Evolutionary conservation across 2,888 invertebrate genomes (phyloP).

Genomic region (Keiferia lycopersicella): DNA sequence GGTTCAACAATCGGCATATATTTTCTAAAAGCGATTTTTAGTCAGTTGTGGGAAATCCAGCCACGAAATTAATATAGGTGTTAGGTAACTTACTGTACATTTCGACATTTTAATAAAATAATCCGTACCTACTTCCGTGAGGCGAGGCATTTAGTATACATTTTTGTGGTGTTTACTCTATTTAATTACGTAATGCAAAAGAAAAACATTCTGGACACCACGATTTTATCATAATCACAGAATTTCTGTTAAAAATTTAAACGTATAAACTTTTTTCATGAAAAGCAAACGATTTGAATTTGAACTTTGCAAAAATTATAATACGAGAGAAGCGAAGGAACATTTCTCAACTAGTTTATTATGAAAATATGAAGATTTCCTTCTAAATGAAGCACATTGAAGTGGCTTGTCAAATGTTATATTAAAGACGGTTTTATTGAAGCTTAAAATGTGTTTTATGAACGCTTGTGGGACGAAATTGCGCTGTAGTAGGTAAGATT

Average conservation of each 20-base stretch:
- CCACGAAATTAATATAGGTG: too few relatives aligned
- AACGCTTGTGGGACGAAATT: neutral
- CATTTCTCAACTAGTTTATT: conserved; percentile 38
- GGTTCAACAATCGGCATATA: too few relatives aligned
- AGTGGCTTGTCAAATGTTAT: conserved; percentile 42
- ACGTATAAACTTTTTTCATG: neutral
- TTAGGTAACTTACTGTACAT: too few relatives aligned
- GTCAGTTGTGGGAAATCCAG: too few relatives aligned
- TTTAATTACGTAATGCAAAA: too few relatives aligned
- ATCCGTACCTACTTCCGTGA: too few relatives aligned
- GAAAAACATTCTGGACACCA: too few relatives aligned
- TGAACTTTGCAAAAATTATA: conserved; percentile 34
- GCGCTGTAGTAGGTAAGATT: neutral
- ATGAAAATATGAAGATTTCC: conserved; percentile 35
- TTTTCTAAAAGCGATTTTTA: too few relatives aligned
- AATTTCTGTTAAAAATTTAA: conserved; percentile 7
- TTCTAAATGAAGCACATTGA: conserved; percentile 45
- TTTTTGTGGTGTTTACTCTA: too few relatives aligned
- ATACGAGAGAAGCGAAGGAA: conserved; percentile 32
- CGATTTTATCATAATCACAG: neutral
- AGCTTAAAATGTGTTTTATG: neutral
- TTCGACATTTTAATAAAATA: too few relatives aligned
- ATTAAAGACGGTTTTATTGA: conserved; percentile 27
- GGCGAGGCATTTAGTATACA: too few relatives aligned
- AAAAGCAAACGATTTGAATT: conserved; percentile 23